Conservation (phyloP, 2,113 vertebrate genomes). For the Chloebia gouldiae region DNA sequence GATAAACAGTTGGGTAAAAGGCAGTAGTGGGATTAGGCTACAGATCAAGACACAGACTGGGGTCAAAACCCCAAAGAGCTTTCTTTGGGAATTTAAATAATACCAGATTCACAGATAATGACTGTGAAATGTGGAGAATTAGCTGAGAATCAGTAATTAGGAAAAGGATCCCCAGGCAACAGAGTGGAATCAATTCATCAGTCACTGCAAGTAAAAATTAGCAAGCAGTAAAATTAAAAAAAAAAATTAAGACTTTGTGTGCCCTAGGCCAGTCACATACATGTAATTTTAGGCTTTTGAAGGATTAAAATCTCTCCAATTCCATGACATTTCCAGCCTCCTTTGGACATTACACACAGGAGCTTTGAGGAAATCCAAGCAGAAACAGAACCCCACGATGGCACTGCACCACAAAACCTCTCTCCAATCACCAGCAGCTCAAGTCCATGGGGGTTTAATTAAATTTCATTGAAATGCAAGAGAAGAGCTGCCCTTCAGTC, state of each 20-base stretch:
- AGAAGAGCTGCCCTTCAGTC: not conserved
- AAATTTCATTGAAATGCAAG: not conserved
- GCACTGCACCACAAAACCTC: not conserved
- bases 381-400: fast-evolving
- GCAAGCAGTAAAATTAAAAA: not conserved
- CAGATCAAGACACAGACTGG: not conserved
- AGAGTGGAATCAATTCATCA: not conserved
- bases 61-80: not conserved
- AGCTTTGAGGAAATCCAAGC: not conserved
- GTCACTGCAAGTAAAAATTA: not conserved
- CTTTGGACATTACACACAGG: not conserved
- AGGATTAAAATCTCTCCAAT: not conserved
- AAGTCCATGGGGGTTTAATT: not conserved
- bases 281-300: not conserved
- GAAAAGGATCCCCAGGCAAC: not conserved
- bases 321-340: not conserved
- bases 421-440: not conserved
- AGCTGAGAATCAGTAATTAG: not conserved
- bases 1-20: not conserved
- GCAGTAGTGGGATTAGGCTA: not conserved
- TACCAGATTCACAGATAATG: not conserved
- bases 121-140: not conserved
- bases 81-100: not conserved
- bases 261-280: no score
- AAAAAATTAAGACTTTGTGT: not conserved